Percentiles rank a stretch among this genome's conserved stretches.
Evolutionary conservation across 2,888 invertebrate species (phyloP).

Genomic region (Orthosia gracilis): DNA sequence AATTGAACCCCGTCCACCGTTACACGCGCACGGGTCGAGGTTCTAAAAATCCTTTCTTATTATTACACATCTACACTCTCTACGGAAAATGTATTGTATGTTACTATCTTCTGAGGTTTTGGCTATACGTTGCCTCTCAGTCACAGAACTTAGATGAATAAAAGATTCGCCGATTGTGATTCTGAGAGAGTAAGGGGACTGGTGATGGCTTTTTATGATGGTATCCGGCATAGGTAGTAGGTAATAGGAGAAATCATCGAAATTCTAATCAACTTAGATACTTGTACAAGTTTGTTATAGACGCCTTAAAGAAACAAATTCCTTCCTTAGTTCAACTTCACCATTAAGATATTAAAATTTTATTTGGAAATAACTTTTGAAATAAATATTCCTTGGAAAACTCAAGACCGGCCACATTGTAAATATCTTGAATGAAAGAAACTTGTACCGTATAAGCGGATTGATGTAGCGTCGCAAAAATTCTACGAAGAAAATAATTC

Average conservation of each 20-base stretch:
- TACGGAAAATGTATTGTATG: conserved; percentile 10
- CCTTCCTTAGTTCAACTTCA: too few species aligned
- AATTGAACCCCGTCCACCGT: conserved; percentile 17
- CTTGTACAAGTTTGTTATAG: background rate
- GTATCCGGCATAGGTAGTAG: background rate
- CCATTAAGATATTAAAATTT: conserved; percentile 1
- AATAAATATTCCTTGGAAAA: background rate
- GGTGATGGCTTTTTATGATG: conserved; percentile 4
- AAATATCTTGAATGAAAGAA: background rate
- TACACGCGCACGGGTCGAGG: conserved; percentile 30
- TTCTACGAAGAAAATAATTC: background rate
- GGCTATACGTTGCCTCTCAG: background rate
- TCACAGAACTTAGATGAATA: background rate
- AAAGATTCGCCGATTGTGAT: background rate
- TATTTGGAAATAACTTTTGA: conserved; percentile 3
- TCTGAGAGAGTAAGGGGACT: background rate
- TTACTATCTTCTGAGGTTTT: conserved; percentile 1
- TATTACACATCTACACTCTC: conserved; percentile 13
- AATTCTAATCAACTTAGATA: background rate
- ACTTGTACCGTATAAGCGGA: background rate
- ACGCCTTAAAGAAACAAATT: background rate
- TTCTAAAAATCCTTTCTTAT: conserved; percentile 35
- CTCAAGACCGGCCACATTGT: background rate
- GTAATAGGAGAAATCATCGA: background rate
- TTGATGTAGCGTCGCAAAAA: background rate